Evolutionary conservation across 2,113 vertebrate genomes (phyloP).

Genomic region (Hepsetus odoe): DNA sequence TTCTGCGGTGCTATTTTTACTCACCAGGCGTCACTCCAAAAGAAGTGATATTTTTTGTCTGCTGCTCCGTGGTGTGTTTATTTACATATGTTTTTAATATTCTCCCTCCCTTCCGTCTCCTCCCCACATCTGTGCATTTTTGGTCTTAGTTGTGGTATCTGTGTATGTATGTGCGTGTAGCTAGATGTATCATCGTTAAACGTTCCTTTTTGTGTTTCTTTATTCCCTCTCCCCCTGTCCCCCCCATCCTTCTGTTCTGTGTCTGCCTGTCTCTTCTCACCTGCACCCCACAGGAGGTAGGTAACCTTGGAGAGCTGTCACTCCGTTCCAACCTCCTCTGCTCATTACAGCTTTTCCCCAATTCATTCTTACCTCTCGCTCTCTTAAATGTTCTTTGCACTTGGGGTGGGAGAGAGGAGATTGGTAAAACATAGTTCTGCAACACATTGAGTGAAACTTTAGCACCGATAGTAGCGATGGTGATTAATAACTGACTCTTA

Average conservation of each 20-base stretch:
- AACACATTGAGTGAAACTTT: no score
- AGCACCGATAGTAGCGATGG: no score
- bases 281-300: conserved; percentile 83
- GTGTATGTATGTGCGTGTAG: conserved; percentile 65
- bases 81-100: conserved; percentile 38
- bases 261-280: conserved; percentile 87
- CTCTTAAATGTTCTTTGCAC: background rate
- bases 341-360: conserved; percentile 48
- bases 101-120: conserved; percentile 13
- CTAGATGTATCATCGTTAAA: conserved; percentile 80
- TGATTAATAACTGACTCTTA: no score
- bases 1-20: conserved; percentile 29
- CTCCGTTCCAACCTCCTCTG: conserved; percentile 56
- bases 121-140: conserved; percentile 69
- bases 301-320: conserved; percentile 73
- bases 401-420: background rate
- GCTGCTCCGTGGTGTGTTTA: conserved; percentile 19
- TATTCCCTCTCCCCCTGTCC: conserved; percentile 84
- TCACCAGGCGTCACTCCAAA: conserved; percentile 4
- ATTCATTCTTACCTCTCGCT: background rate
- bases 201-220: conserved; percentile 88
- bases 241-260: conserved; percentile 83
- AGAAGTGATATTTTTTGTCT: conserved; percentile 25
- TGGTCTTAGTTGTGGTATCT: conserved; percentile 56
- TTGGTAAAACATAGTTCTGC: no score